Evolutionary conservation across 2,888 invertebrate genomes (phyloP).

Genomic region (Panopea generosa): DNA sequence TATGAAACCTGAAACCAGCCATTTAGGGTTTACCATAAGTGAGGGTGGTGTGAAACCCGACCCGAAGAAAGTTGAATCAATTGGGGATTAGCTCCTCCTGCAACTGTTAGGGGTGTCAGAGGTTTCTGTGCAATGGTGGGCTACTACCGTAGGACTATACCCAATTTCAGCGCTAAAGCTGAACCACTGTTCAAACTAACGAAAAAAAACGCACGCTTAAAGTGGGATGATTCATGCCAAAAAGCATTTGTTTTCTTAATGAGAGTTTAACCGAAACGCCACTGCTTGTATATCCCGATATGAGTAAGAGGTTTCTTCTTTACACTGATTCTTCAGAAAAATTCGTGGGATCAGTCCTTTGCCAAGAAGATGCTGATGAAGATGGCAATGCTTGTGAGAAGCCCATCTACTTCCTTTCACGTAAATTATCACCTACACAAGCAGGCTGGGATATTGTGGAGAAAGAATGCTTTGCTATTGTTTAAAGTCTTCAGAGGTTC

Average conservation of each 20-base stretch:
- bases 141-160: constrained; percentile 1
- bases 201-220: constrained; percentile 15
- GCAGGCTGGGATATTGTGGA: neutral
- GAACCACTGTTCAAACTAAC: constrained; percentile 16
- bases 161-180: neutral
- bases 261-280: constrained; percentile 1
- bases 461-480: constrained; percentile 15
- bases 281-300: constrained; percentile 1
- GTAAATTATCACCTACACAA: constrained; percentile 7
- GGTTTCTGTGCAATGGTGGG: too few species aligned
- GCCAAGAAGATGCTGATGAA: too few species aligned
- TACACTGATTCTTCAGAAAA: constrained; percentile 6
- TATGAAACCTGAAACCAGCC: constrained; percentile 33
- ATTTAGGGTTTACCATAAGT: constrained; percentile 37
- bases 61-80: constrained; percentile 38
- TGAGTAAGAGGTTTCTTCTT: neutral
- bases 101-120: too few species aligned
- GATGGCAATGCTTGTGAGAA: too few species aligned
- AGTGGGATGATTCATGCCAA: constrained; percentile 15
- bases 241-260: constrained; percentile 1
- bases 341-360: neutral
- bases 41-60: constrained; percentile 44
- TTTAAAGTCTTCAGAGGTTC: too few species aligned
- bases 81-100: too few species aligned
- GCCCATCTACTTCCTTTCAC: too few species aligned